Evolutionary conservation across 2,113 vertebrate genomes (phyloP).

Genomic region (Archilochus colubris): DNA sequence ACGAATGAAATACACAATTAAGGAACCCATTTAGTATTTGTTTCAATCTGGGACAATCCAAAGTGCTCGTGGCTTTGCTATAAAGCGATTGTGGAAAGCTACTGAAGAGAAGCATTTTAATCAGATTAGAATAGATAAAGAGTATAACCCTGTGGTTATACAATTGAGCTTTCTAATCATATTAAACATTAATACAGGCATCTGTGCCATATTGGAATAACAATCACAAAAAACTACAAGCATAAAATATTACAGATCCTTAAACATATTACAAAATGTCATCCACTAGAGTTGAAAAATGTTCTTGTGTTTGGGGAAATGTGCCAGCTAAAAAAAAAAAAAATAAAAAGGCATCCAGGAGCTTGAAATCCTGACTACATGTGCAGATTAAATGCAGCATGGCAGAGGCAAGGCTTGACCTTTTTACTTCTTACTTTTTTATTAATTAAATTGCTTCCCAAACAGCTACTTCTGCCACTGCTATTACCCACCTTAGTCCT

Average conservation of each 20-base stretch:
- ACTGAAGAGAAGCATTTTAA: constrained; percentile 62
- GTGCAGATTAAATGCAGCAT: constrained; percentile 14
- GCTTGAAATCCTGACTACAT: not conserved
- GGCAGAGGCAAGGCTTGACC: constrained; percentile 36
- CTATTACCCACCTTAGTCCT: not conserved
- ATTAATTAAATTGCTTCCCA: constrained; percentile 30
- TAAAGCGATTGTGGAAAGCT: constrained; percentile 52
- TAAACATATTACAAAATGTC: constrained; percentile 67
- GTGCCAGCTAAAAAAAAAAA: not conserved
- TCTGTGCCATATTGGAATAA: constrained; percentile 60
- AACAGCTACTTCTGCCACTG: not conserved
- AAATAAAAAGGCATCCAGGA: not conserved
- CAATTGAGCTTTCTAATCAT: constrained; percentile 69
- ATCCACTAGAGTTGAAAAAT: constrained; percentile 46
- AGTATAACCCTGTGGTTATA: constrained; percentile 60
- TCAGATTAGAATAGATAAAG: constrained; percentile 69
- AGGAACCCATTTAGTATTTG: not conserved
- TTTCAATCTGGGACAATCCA: not conserved
- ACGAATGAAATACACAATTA: not conserved
- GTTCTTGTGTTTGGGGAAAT: not conserved
- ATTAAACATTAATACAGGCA: constrained; percentile 60
- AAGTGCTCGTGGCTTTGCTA: constrained; percentile 24
- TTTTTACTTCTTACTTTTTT: constrained; percentile 41
- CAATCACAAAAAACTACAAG: constrained; percentile 53
- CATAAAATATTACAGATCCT: constrained; percentile 58